Evolutionary conservation across 2,888 invertebrate species (phyloP), one percentile per base, ranked within the genome.

Genomic region (Drosophila mayaguana): DNA sequence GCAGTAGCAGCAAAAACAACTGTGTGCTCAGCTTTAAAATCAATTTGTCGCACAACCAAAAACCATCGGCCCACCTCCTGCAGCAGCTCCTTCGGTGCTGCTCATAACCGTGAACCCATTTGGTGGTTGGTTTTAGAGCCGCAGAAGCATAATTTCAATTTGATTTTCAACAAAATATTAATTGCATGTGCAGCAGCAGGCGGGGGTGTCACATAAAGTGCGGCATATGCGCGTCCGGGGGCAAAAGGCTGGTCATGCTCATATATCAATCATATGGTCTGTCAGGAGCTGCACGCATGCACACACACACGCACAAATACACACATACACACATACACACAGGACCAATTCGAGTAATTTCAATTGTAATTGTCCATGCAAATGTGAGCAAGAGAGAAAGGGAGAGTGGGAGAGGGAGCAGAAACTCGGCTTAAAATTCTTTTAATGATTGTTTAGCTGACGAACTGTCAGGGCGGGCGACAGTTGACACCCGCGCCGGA

Each of bases 151-250:
- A 85, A 85, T 85, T 88, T 80, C 71, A 85, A 83, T 80, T 88
- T 78, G 85, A 84, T 82, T 84, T 84, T 82, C 63, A 76, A 69
- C 73, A 38, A 60, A 88, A 86, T 84, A 85, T 78, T 83, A 85
- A 84, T 83, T 85, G 86, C 73, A 78, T 68, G 56, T 32, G 34
- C 46, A 56, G 60, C n/a, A 18, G 67, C 12, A 57, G 77, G 80
- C 80, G 82, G 83, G 72, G 80, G 82, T 77, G 80, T 79, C 73
- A 63, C 34, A 51, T 56, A 63, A 73, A 81, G 77, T 81, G 68
- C 63, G 87, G 59, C 85, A 83, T 84, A 83, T 84, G 83, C 25
- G 75, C 66, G 71, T 51, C 34, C 16, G 34, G 65, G 50, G 20
- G n/a, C 20, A 43, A 38, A 61, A 55, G 38, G 38, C 59, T 38